A percentile compares a stretch with the other conserved stretches of the same genome.
phyloP scores from a whole-genome alignment of 2,797 vertebrate genomes.

The Urosaurus nigricauda region DNA sequence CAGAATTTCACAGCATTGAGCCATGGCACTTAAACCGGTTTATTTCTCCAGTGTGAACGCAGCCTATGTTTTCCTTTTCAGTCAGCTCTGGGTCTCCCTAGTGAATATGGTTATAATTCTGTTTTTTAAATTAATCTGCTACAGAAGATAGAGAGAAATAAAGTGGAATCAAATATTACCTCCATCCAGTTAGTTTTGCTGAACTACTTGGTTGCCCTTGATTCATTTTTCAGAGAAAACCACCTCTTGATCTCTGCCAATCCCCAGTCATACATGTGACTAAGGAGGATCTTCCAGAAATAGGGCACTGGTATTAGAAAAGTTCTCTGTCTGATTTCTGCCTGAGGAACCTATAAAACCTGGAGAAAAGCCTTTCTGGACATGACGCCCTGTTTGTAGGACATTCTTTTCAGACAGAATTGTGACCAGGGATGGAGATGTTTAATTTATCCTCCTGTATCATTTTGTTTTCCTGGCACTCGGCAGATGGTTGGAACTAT shows the following conservation, averaged over 20 bases:
- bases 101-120: no score
- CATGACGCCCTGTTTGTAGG: not conserved
- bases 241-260: not conserved
- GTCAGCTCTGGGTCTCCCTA: no score
- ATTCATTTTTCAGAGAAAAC: no score
- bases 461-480: not conserved
- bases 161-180: no score
- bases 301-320: not conserved
- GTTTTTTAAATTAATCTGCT: no score
- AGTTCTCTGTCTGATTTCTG: not conserved
- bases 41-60: no score
- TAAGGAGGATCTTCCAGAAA: not conserved
- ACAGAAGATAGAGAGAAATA: no score
- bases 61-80: no score
- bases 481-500: not conserved
- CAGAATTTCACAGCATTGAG: no score
- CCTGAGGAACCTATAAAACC: not conserved
- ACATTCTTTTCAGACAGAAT: not conserved
- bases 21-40: no score
- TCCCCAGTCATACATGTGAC: not conserved
- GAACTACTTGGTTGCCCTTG: no score
- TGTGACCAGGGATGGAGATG: not conserved
- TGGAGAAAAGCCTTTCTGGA: not conserved
- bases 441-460: not conserved
- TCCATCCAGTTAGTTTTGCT: no score